These are phyloP conservation scores for Hirtodrosophila trivittata DNA, from an alignment of 2,888 invertebrate genomes.

Conservation along the genomic window DNA sequence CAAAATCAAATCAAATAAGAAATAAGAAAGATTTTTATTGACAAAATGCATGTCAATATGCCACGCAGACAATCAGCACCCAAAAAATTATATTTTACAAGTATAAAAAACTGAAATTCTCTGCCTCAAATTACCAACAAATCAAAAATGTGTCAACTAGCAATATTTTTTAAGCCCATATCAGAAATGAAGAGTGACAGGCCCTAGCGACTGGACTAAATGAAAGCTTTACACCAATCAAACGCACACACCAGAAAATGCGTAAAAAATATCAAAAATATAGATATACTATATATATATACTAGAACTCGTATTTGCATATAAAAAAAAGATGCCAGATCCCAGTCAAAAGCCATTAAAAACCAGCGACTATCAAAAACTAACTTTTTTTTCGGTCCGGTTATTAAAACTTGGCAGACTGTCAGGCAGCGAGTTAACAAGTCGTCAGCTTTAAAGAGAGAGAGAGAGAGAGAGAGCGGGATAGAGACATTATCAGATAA, in stretches of 20 bases:
- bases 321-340: conserved; percentile 38
- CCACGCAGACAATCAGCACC: conserved; percentile 59
- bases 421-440: conserved; percentile 78
- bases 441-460: conserved; percentile 70
- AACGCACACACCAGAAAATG: conserved; percentile 57
- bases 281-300: too few species aligned
- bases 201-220: conserved; percentile 2
- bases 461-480: neutral
- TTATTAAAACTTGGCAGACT: conserved; percentile 79
- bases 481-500: neutral
- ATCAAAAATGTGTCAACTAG: conserved; percentile 43
- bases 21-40: conserved; percentile 61
- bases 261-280: conserved; percentile 55
- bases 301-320: conserved; percentile 30
- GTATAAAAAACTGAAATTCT: conserved; percentile 1
- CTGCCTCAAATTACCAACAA: conserved; percentile 65
- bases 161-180: conserved; percentile 1
- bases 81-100: conserved; percentile 1
- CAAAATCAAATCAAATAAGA: conserved; percentile 62
- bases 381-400: conserved; percentile 55
- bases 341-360: conserved; percentile 62
- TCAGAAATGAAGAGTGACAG: conserved; percentile 34
- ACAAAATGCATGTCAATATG: conserved; percentile 76
- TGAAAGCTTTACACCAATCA: conserved; percentile 29
- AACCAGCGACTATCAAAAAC: conserved; percentile 69